Percentiles rank a stretch among this genome's conserved stretches.
These are phyloP conservation scores for Cyclargus thomasi DNA, from an alignment of 1,140 invertebrate genomes.

Conservation along the genomic window DNA sequence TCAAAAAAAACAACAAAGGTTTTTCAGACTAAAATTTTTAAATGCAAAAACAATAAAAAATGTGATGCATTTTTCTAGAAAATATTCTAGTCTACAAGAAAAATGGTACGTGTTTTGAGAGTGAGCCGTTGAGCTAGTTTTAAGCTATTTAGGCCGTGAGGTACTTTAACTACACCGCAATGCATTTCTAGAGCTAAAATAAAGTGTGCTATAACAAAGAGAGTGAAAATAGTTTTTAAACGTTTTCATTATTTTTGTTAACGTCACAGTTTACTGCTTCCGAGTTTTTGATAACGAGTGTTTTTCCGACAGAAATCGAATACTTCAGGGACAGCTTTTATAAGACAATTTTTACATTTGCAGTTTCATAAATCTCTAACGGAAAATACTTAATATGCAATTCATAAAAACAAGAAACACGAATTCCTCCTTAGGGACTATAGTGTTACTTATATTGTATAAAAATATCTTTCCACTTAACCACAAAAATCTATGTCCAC, in stretches of 20 bases:
- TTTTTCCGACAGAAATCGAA: too few species aligned
- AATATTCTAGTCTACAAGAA: slow-evolving; percentile 12
- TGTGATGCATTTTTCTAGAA: neutral
- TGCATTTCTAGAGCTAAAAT: slow-evolving; percentile 15
- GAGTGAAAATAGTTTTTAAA: neutral
- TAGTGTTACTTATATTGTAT: too few species aligned
- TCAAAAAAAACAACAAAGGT: too few species aligned
- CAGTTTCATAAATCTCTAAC: too few species aligned
- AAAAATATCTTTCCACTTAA: too few species aligned
- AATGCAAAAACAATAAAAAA: neutral
- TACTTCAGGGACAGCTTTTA: too few species aligned
- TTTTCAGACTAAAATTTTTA: too few species aligned
- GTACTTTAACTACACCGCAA: slow-evolving; percentile 13
- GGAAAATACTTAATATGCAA: too few species aligned
- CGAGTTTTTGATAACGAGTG: neutral
- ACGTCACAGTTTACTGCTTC: neutral
- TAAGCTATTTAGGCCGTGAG: slow-evolving; percentile 14
- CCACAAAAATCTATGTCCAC: too few species aligned
- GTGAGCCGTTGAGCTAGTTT: slow-evolving; percentile 11
- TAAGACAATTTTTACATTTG: too few species aligned
- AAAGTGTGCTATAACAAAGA: slow-evolving; percentile 3
- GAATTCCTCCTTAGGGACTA: too few species aligned
- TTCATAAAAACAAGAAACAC: too few species aligned
- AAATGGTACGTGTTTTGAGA: slow-evolving; percentile 13
- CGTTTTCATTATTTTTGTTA: neutral